These are phyloP conservation scores for Amphimedon queenslandica DNA, from an alignment of 37 sponge, comb jelly and placozoan species.

Conservation along the genomic window DNA sequence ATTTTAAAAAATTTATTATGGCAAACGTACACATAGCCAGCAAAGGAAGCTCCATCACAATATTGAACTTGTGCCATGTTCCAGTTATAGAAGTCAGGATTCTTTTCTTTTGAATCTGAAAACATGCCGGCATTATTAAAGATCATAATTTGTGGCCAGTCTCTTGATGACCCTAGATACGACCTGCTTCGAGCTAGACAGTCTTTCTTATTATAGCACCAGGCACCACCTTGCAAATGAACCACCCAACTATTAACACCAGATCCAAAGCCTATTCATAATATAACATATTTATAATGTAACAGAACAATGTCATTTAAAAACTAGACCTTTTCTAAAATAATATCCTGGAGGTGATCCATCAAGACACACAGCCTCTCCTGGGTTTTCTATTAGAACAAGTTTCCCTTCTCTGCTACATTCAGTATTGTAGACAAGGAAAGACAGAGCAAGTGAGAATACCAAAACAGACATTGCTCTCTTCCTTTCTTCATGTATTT, in stretches of 20 bases:
- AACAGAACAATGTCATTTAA: too few species aligned
- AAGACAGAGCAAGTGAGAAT: too few species aligned
- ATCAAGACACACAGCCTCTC: slow-evolving; percentile 87
- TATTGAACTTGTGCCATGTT: slow-evolving; percentile 67
- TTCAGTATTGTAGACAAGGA: too few species aligned
- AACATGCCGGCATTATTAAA: slow-evolving; percentile 55
- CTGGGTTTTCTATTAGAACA: too few species aligned
- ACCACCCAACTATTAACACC: slow-evolving; percentile 67
- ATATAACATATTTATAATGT: too few species aligned
- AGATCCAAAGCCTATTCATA: slow-evolving; percentile 12
- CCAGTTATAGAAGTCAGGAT: slow-evolving; percentile 75
- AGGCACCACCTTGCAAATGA: slow-evolving; percentile 76
- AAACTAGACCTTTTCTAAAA: not conserved
- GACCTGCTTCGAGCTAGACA: slow-evolving; percentile 67
- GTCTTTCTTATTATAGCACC: slow-evolving; percentile 43
- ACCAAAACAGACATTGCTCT: too few species aligned
- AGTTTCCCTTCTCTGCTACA: too few species aligned
- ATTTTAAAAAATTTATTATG: too few species aligned
- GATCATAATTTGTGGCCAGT: slow-evolving; percentile 13
- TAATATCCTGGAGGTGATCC: slow-evolving; percentile 78
- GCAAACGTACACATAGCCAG: slow-evolving; percentile 69
- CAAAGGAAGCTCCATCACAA: slow-evolving; percentile 87
- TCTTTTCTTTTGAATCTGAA: slow-evolving; percentile 31
- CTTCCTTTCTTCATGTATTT: too few species aligned
- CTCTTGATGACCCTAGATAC: slow-evolving; percentile 64